These are phyloP conservation scores for Chrysemys picta DNA, from an alignment of 2,113 vertebrate genomes.

Conservation along the genomic window DNA sequence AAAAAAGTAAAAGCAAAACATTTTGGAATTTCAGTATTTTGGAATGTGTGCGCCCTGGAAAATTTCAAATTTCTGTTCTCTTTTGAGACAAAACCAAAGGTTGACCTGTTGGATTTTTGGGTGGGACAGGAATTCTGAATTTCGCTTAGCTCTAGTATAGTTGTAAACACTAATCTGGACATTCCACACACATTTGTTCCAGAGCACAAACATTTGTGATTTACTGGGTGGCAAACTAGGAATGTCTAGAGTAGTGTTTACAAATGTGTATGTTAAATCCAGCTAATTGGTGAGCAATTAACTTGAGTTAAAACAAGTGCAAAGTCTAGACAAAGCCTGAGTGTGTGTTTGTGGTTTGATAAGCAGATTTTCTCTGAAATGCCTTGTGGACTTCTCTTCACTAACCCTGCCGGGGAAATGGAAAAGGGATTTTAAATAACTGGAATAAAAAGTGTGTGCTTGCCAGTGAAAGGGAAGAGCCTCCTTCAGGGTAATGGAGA, in stretches of 20 bases:
- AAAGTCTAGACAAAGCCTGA: conserved; percentile 36
- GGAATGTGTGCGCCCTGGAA: conserved; percentile 1
- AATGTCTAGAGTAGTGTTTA: conserved; percentile 62
- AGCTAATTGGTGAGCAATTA: conserved; percentile 71
- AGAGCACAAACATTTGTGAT: not conserved
- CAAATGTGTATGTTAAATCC: conserved; percentile 42
- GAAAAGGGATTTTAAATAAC: not conserved
- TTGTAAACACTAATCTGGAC: not conserved
- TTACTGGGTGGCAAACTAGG: not conserved
- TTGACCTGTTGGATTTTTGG: not conserved
- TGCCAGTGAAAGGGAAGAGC: not conserved
- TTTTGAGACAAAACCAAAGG: not conserved
- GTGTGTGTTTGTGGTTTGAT: not conserved
- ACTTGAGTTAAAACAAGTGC: not conserved
- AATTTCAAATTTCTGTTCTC: conserved; percentile 23
- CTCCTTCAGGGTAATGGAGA: not conserved
- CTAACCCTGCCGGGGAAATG: fast-evolving
- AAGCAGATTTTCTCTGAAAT: not conserved
- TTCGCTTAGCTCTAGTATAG: not conserved
- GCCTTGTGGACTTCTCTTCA: not conserved
- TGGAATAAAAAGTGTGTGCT: fast-evolving
- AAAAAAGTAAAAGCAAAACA: not conserved
- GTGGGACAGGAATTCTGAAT: not conserved
- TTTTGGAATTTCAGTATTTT: not conserved
- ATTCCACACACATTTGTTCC: not conserved